These are phyloP conservation scores for Cosmopolites sordidus DNA, from an alignment of 2,888 invertebrate species.

Conservation along the genomic window DNA sequence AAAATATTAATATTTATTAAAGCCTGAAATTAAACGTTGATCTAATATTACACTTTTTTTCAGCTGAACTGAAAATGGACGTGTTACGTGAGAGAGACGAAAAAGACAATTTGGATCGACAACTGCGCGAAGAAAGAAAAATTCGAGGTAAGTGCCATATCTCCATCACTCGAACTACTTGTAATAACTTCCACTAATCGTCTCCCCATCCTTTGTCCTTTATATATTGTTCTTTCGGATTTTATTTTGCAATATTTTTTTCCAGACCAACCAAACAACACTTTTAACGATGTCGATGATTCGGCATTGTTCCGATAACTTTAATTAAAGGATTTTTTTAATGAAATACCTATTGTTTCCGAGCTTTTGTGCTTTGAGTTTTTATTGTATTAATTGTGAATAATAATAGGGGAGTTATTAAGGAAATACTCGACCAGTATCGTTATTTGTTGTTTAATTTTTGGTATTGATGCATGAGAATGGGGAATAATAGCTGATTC, in stretches of 20 bases:
- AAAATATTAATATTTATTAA: too few species aligned
- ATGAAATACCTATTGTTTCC: background rate
- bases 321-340: background rate
- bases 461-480: background rate
- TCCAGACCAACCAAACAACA: background rate
- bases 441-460: background rate
- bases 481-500: too few species aligned
- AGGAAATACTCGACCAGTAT: background rate
- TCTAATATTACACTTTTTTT: slow-evolving; percentile 45
- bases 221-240: background rate
- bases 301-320: background rate
- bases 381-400: slow-evolving; percentile 1
- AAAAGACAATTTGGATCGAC: slow-evolving; percentile 89
- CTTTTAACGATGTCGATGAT: background rate
- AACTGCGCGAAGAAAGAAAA: slow-evolving; percentile 90
- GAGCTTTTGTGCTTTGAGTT: background rate
- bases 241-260: background rate
- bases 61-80: slow-evolving; percentile 96
- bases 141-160: slow-evolving; percentile 80
- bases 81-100: slow-evolving; percentile 88
- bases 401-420: background rate
- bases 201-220: too few species aligned
- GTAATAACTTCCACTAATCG: background rate
- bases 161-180: background rate
- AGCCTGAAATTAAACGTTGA: too few species aligned